Base-by-base conservation (phyloP, 2,113 vertebrate species). In the Agapornis roseicollis region DNA sequence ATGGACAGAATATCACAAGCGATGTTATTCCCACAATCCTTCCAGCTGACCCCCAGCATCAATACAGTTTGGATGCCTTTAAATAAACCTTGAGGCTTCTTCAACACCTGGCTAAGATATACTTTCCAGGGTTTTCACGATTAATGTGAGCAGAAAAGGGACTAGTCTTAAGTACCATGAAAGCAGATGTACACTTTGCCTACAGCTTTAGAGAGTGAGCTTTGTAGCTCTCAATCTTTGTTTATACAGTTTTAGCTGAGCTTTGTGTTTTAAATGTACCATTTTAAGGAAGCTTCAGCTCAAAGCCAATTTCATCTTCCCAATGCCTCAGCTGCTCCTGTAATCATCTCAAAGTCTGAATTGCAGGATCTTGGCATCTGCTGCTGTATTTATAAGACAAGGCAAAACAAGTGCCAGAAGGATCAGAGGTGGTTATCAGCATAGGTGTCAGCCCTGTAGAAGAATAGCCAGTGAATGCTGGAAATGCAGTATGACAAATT, bases 381-480 rank as follows among this genome's bases (percentile, higher is more conserved):
- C 88, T 86, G 71, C 79, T 91, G 74, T 95, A 46, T 88, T 79
- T 94, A 20, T 78, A 63, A 92, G 83, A 52, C 42, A 68, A 85
- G 80, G 80, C 72, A 90, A 81, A 95, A 28, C 39, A 88, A 93
- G 80, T 56, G 88, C 71, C 95, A 90, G 88, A 55, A 94, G 91
- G 93, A 94, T 96, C 90, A 89, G 83, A 88, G 94, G 90, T 96
- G 89, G 74, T 74, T 94, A 76, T 85, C 90, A 80, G 92, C 73
- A 71, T 2, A 68, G 79, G 76, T 90, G 78, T 78, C 89, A 94
- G 7, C 25, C 41, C 39, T 37, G n/a, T 2, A 82, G 68, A 85
- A 74, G 73, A 81, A 63, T 88, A 78, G 76, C 92, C 88, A 80
- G 53, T 7, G 80, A 72, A n/a, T 46, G 58, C 72, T 61, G 70